Conservation (phyloP, 1,140 invertebrate species). For the Andricus grossulariae region DNA sequence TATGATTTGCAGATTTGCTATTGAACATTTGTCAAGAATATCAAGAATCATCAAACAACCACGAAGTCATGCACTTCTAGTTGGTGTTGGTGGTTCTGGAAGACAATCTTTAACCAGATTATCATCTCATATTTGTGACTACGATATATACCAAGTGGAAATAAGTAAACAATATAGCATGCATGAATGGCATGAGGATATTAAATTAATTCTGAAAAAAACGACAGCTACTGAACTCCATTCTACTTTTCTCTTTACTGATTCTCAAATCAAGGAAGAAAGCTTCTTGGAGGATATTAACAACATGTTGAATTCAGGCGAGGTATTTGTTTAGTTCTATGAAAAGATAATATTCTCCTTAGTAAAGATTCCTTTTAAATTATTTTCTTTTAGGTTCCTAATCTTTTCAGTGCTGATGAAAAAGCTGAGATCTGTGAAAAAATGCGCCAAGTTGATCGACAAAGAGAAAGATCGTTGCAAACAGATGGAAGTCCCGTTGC, state of each 20-base stretch:
- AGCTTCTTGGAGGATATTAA: slow-evolving; percentile 95
- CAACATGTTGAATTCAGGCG: slow-evolving; percentile 94
- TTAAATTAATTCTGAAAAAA: slow-evolving; percentile 88
- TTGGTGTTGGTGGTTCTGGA: slow-evolving; percentile 95
- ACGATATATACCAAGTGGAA: slow-evolving; percentile 94
- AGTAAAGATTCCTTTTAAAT: slow-evolving; percentile 19
- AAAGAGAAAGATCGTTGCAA: slow-evolving; percentile 91
- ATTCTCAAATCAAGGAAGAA: slow-evolving; percentile 95
- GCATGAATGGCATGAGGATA: slow-evolving; percentile 93
- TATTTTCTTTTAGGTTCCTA: slow-evolving; percentile 80
- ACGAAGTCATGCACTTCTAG: slow-evolving; percentile 88
- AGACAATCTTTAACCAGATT: slow-evolving; percentile 92
- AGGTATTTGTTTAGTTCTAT: slow-evolving; percentile 77
- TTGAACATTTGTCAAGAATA: slow-evolving; percentile 95
- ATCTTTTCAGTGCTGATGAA: slow-evolving; percentile 92
- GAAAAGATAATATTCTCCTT: slow-evolving; percentile 16
- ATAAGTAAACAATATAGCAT: slow-evolving; percentile 90
- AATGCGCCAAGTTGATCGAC: slow-evolving; percentile 93
- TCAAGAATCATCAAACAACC: slow-evolving; percentile 94
- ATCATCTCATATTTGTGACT: slow-evolving; percentile 94
- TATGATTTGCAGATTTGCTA: slow-evolving; percentile 84
- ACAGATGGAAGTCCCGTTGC: slow-evolving; percentile 94
- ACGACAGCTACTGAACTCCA: slow-evolving; percentile 90
- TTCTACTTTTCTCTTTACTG: slow-evolving; percentile 93
- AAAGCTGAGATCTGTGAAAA: slow-evolving; percentile 95